Base-by-base conservation (phyloP, 2,888 invertebrate genomes). In the Adelognathus sp. region DNA sequence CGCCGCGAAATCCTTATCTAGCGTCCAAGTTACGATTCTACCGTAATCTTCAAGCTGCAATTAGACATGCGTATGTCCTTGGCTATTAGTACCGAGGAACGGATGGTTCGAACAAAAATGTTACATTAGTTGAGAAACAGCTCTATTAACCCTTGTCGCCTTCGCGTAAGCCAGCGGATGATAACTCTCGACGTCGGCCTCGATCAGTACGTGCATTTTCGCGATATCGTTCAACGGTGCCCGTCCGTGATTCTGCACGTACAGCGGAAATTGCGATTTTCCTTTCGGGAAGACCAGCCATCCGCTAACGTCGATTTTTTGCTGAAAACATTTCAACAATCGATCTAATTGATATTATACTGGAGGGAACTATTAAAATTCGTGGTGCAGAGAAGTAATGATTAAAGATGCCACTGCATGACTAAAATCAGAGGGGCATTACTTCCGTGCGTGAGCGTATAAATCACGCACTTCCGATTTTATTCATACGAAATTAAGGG, bases 31-130 rank as follows among this genome's bases (percentile, higher is more conserved):
- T 71, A 96, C 92, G 58, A 96, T 94, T 88, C 95, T 94, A 71
- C 97, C 97, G 91, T 96, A 96, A 86, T 95, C 94, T 88, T 97
- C 96, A 86, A 97, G 92, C 96, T 97, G 91, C 41, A 92, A 92
- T 77, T 66, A 70, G 11, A 50, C n/a, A 50, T 50, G 24, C 24
- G n/a, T 50, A 5, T 21, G 11, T 7, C 11, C 3, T 1, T 50
- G 21, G 11, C 21, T 3, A 11, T n/a, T 18, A 3, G 18, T 16
- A 16, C 16, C n/a, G n/a, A n/a, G n/a, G 44, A 16, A 44, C 14
- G 16, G 18, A 18, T 7, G 0, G 7, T 24, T 46, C 2, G 76
- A 31, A 69, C 29, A 54, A 52, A 41, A 41, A 39, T 60, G 9
- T 14, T 29, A 18, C 6, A 3, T 16, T 29, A 16, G 1, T 29